Conservation (phyloP, 2,888 invertebrate genomes). For the Melanostoma mellinum region DNA sequence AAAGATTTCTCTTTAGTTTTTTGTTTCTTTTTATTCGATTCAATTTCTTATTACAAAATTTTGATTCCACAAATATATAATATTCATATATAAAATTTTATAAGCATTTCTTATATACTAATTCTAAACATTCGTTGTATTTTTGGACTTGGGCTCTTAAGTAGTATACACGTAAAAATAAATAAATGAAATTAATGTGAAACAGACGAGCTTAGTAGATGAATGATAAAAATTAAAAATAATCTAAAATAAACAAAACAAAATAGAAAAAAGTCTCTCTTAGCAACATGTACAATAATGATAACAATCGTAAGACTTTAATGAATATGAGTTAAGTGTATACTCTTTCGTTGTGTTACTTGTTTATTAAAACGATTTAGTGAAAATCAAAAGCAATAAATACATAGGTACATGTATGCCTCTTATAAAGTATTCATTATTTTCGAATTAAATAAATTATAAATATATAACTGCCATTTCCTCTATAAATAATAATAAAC, state of each 20-base stretch:
- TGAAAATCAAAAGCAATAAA: neutral
- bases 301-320: conserved; percentile 30
- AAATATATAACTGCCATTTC: conserved; percentile 57
- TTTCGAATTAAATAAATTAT: conserved; percentile 31
- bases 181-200: conserved; percentile 50
- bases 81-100: conserved; percentile 13
- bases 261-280: conserved; percentile 49
- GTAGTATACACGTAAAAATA: conserved; percentile 44
- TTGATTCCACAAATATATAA: conserved; percentile 9
- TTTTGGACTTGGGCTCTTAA: conserved; percentile 57
- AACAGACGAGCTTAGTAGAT: conserved; percentile 27
- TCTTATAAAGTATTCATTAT: conserved; percentile 13
- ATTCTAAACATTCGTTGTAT: conserved; percentile 62
- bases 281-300: conserved; percentile 45
- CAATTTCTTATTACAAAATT: conserved; percentile 9
- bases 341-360: conserved; percentile 43
- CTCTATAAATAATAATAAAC: conserved; percentile 42
- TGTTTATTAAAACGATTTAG: neutral
- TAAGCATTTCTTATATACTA: conserved; percentile 38
- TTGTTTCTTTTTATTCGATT: conserved; percentile 28
- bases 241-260: neutral
- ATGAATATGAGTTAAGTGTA: conserved; percentile 43
- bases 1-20: conserved; percentile 35
- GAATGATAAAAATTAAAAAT: conserved; percentile 17
- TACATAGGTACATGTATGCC: conserved; percentile 12